These are phyloP conservation scores for Eupithecia inturbata DNA, from an alignment of 2,888 invertebrate genomes.

Conservation along the genomic window DNA sequence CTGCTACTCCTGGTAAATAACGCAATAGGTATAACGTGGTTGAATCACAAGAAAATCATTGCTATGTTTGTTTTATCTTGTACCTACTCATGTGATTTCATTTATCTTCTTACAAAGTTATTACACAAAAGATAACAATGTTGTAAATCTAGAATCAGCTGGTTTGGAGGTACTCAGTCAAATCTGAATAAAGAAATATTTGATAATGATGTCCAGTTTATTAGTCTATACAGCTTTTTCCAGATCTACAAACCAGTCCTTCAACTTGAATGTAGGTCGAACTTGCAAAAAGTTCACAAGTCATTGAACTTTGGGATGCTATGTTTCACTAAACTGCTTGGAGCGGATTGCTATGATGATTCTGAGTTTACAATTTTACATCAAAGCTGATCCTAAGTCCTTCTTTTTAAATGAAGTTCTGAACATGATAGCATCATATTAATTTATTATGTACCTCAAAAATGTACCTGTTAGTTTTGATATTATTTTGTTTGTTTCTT, in stretches of 20 bases:
- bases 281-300: slow-evolving; percentile 15
- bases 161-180: neutral
- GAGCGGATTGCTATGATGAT: neutral
- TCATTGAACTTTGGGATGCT: slow-evolving; percentile 15
- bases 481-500: no score
- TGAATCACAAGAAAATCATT: neutral
- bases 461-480: no score
- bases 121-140: neutral
- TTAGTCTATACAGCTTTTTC: neutral
- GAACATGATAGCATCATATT: no score
- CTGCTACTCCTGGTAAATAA: neutral
- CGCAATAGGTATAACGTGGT: neutral
- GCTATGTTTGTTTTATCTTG: neutral
- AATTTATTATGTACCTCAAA: no score
- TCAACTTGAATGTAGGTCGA: slow-evolving; percentile 23
- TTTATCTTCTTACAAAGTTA: neutral
- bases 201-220: neutral
- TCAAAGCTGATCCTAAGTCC: neutral
- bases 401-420: neutral
- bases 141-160: neutral
- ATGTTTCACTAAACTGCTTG: neutral
- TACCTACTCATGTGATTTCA: neutral
- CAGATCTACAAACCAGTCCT: slow-evolving; percentile 8
- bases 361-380: neutral
- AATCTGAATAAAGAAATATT: neutral